Base-by-base conservation (phyloP, 92 coral and sea anemone species). In the Scolanthus callimorphus region DNA sequence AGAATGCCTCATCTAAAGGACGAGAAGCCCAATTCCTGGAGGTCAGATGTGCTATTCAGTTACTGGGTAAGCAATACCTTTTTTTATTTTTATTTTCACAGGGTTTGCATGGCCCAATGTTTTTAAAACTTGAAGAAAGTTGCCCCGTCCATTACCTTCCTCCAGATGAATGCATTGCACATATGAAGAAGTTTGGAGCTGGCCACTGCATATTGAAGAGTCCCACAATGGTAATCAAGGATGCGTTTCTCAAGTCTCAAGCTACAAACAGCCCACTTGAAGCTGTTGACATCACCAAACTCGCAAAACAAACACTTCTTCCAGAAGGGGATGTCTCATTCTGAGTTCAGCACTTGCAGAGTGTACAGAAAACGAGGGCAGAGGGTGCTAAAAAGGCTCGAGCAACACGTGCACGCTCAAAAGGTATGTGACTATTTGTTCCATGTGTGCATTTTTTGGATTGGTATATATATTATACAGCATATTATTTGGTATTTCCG, bases 191-290 rank as follows among this genome's bases (percentile, higher is more conserved):
- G n/a, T n/a, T n/a, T n/a, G n/a, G n/a, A 67, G 53, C 52, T 38
- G n/a, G n/a, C n/a, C n/a, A n/a, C n/a, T 69, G 76, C 30, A 57
- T 59, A 54, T 47, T 53, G 17, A 59, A 46, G 21, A 61, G 67
- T 69, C 69, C 76, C 30, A 51, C 76, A 57, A 67, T 15, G 27
- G 66, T 69, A 27, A 43, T 69, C 69, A 69, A 69, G 69, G 62
- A 69, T 51, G 58, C 76, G 27, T 69, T 69, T 69, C 31, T 30
- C 29, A 57, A 57, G 34, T 59, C 69, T 13, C 27, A 30, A 57
- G 41, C 22, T 31, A 28, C 49, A 34, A 46, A 59, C 17, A 69
- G 46, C 39, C 30, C 67, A 20, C 55, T 58, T 62, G 37, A 61
- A 69, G 39, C 55, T 17, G 19, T 37, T 46, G 56, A 69, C 28